Evolutionary conservation across 2,888 invertebrate genomes (phyloP), one percentile per base, ranked within the genome.

Genomic region (Agonum fuliginosum): DNA sequence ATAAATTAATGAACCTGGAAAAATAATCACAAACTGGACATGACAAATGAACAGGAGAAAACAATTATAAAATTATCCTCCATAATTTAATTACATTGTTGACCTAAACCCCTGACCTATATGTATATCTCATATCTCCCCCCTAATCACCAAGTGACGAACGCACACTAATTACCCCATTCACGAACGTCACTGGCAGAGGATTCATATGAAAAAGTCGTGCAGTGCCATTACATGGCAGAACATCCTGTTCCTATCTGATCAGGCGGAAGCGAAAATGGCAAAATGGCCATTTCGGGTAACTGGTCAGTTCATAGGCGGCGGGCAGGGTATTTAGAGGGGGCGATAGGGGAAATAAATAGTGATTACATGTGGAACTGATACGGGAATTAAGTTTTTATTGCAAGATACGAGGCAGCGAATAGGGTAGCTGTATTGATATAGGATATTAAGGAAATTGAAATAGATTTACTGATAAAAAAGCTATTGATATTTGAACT

Each of bases 341-440:
- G 37, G 37, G 48, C 17, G 48, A 48, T 48, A 48, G 48, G 19
- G 54, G 24, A 37, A 46, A 24, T 81, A 79, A 72, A 80, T 78
- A 78, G 77, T 80, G 80, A 81, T 81, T 81, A 80, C 80, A 79
- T 71, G 77, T 77, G 79, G 78, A 76, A 79, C 78, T 79, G 80
- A 77, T 77, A 37, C 78, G 77, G 76, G 78, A 80, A 81, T 80
- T 81, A 81, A 80, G 80, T 80, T 80, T 81, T 81, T 80, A 75
- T 79, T 71, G 67, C 41, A 34, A 72, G 54, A 54, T 24, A 54
- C 37, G 4, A 37, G 37, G n/a, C 22, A 12, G n/a, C 22, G 22
- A 54, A 54, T n/a, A 12, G 54, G 8, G 20, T 12, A 8, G 12
- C 22, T 54, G 54, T 54, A 54, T 54, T 24, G 54, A 54, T 54